Base-by-base conservation (phyloP, 2,797 vertebrate genomes). In the Bucorvus abyssinicus region DNA sequence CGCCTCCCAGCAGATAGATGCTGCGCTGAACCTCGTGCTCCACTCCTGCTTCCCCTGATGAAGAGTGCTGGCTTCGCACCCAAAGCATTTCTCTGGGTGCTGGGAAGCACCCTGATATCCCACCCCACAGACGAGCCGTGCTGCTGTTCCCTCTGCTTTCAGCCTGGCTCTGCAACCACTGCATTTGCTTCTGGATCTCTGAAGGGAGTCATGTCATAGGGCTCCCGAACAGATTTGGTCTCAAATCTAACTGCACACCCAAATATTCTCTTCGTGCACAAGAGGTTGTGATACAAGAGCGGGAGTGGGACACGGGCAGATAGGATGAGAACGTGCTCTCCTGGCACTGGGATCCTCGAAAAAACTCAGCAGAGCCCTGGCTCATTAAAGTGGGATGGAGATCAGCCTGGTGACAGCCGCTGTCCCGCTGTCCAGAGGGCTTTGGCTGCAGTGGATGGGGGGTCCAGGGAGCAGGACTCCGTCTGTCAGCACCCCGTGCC, bases 141-240 rank as follows among this genome's bases (percentile, higher is more conserved):
- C 3, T 71, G 52, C 2, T 1, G 42, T 10, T 67, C 65, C 60
- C 49, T 0, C 0, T 14, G 23, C 30, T 50, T n/a, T 52, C 68
- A 50, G 34, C 64, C 81, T 56, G 45, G 20, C 22, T 29, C 50
- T 64, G 38, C 44, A 76, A 20, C n/a, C 4, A 4, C 50, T 52
- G 57, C 29, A 12, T 81, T 40, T 38, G 29, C n/a, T 36, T 44
- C 59, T n/a, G 7, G 38, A 44, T 55, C 30, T 34, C 78, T 14
- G 2, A 70, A 75, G 26, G 29, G 44, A 50, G 1, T 11, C 0
- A 36, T 61, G 74, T 53, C 69, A 14, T 0, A 14, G 16, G 23
- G 29, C 26, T 21, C 17, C 23, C 69, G 10, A 23, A 30, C 34
- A 61, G 53, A 44, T 55, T n/a, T 38, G 65, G 40, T 18, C 30